phyloP scores from a whole-genome alignment of 2,797 vertebrate species.

The Philypnodon macrostomus region DNA sequence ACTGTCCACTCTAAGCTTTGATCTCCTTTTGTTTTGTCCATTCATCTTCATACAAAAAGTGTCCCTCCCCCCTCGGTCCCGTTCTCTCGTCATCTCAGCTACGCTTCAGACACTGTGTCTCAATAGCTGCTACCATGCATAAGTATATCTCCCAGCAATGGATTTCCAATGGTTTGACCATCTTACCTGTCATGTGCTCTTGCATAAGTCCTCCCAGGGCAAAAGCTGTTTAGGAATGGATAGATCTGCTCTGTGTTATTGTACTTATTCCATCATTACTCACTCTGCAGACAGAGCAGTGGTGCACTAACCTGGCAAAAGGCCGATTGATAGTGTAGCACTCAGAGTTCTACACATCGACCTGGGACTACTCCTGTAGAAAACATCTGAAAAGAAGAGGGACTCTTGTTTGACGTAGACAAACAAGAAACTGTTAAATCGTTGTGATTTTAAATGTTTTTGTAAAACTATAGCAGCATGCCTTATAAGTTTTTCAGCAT shows the following conservation, averaged over 20 bases:
- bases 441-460: too few relatives aligned
- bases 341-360: too few relatives aligned
- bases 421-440: too few relatives aligned
- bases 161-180: conserved; percentile 64
- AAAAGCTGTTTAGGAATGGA: conserved; percentile 68
- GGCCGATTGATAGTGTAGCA: too few relatives aligned
- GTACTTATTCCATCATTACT: conserved; percentile 53
- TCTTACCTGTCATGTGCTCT: conserved; percentile 44
- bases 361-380: too few relatives aligned
- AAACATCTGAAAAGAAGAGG: too few relatives aligned
- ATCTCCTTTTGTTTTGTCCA: conserved; percentile 23
- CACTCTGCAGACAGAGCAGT: conserved; percentile 46
- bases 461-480: too few relatives aligned
- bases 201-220: conserved; percentile 44
- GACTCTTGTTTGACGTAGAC: too few relatives aligned
- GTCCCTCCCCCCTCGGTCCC: not conserved
- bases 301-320: conserved; percentile 27
- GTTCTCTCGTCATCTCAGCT: conserved; percentile 44
- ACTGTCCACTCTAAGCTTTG: too few relatives aligned
- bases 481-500: too few relatives aligned
- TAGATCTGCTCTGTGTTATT: conserved; percentile 56
- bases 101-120: conserved; percentile 55
- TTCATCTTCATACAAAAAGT: not conserved
- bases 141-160: conserved; percentile 60
- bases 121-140: conserved; percentile 53